Evolutionary conservation across 2,113 vertebrate species (phyloP).

Genomic region (Conger conger): DNA sequence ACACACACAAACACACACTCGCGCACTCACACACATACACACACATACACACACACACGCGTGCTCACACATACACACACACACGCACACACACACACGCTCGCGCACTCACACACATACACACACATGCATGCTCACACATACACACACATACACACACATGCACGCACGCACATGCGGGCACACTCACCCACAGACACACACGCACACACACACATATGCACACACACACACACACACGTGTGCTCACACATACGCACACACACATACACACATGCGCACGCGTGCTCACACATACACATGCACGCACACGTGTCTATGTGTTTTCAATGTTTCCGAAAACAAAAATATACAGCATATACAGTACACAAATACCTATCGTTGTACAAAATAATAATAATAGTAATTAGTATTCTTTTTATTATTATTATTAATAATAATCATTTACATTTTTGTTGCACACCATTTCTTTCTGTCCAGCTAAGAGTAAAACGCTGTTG

Average conservation of each 20-base stretch:
- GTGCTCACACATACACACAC: neutral
- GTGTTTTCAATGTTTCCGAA: no score
- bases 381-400: neutral
- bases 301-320: no score
- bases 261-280: no score
- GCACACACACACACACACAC: no score
- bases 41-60: neutral
- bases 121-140: no score
- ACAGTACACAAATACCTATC: neutral
- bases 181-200: neutral
- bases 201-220: neutral
- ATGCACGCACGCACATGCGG: neutral
- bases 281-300: no score
- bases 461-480: constrained; percentile 8
- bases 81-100: no score
- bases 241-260: neutral
- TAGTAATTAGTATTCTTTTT: neutral
- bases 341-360: neutral
- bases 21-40: no score
- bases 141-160: neutral
- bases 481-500: neutral
- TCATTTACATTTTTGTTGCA: constrained; percentile 8
- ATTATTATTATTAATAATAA: constrained; percentile 1
- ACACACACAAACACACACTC: no score
- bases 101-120: neutral